Base-by-base conservation (phyloP, 2,113 vertebrate genomes). In the Myrmophylax atrothorax region DNA sequence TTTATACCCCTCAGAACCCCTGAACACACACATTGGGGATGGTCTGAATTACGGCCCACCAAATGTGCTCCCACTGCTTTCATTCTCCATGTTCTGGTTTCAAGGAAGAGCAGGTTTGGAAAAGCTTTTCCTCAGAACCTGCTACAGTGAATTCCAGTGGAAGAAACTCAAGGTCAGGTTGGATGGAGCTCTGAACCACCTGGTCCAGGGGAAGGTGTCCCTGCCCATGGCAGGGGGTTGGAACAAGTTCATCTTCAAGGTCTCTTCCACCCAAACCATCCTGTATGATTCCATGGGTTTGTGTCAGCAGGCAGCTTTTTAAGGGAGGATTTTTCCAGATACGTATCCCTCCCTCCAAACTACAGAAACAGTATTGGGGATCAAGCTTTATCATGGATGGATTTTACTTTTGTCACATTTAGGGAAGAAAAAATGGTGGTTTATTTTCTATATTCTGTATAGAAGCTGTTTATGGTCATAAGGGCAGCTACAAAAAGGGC, bases 1-100 rank as follows among this genome's bases (percentile, higher is more conserved):
- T 63, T n/a, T n/a, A 12, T 3, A 11, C n/a, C 29, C 17, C 56
- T 56, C 74, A 42, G 29, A 89, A 60, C 7, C 22, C 38, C 23
- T 1, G 3, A 5, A 26, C 4, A 59, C 2, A 59, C 15, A 35
- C 0, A 1, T 3, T n/a, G 37, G 16, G 40, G 26, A 56, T 10
- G 28, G 13, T 47, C 40, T 47, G 59, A 77, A 63, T 84, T 47
- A 25, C 16, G 26, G 7, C 40, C 33, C 81, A 59, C 59, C 17
- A 31, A 49, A 52, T 9, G 23, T 4, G 9, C 22, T 60, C 31
- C 44, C 12, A 6, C 6, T 10, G 4, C 24, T 47, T 77, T 52
- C 28, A 31, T 24, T 69, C 19, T 14, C 53, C n/a, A 24, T 2
- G 8, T 5, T 37, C 7, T 38, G 10, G 3, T 55, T 52, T 52